Evolutionary conservation across 2,797 vertebrate genomes (phyloP), one percentile per base, ranked within the genome.

Genomic region (Prunella strophiata): DNA sequence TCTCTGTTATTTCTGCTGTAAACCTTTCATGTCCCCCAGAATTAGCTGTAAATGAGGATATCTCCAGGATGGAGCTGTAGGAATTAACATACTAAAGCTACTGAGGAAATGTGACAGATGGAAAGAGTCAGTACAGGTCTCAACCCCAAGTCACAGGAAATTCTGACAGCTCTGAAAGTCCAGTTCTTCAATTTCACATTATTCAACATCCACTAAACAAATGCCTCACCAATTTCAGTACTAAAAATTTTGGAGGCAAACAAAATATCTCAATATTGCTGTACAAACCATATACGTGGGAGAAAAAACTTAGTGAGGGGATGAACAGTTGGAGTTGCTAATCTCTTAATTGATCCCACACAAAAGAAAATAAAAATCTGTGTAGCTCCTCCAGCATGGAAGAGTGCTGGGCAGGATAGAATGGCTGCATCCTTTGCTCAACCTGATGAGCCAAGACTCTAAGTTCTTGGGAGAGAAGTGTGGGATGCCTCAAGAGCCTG

Each of bases 31-130:
- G 43, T 78, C 66, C 45, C 62, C 47, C 36, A 66, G 50, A 96
- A 86, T 90, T 62, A 90, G 66, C 76, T 66, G 62, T 59, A 93
- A 94, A 88, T 34, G 51, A 93, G 40, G 51, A 70, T 59, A 90
- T 5, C 70, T 75, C 65, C 20, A 52, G n/a, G 63, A 94, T 30
- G 23, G 30, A 96, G 62, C 40, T 62, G 47, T 11, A 85, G 30
- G 54, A 94, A 88, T 88, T 88, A 71, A 78, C 3, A 19, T 21
- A n/a, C 34, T 88, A 75, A 83, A 94, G 73, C 73, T 94, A 72
- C 61, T 18, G 66, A 95, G 18, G 62, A 91, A 81, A 82, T 9
- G 32, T 32, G 75, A 80, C 87, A 91, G 51, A 54, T 40, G 51
- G 80, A 40, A 88, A 62, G 51, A 84, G 23, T 61, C 85, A 50